phyloP scores from a whole-genome alignment of 2,888 invertebrate species.

The Drosophila siamana region DNA sequence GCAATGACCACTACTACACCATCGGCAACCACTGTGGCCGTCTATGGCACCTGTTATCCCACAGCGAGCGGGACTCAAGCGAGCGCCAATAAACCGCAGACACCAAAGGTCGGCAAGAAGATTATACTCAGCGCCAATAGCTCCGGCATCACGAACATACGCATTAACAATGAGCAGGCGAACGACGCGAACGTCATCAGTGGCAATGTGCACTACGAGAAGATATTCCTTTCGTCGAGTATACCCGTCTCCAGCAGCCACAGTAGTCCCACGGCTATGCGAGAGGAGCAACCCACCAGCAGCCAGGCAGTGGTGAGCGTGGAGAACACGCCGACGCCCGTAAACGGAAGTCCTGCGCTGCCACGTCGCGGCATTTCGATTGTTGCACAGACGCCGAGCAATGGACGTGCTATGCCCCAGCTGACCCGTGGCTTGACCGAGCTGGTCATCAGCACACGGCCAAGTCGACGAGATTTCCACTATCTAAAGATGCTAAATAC shows the following conservation, averaged over 20 bases:
- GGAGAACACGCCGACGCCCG: conserved; percentile 17
- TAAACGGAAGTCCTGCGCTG: conserved; percentile 54
- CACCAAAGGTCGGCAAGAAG: conserved; percentile 83
- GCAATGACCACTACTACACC: conserved; percentile 30
- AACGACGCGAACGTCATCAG: conserved; percentile 57
- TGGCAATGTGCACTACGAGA: conserved; percentile 83
- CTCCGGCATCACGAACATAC: conserved; percentile 84
- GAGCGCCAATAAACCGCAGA: conserved; percentile 51
- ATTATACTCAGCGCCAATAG: conserved; percentile 83
- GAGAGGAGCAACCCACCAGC: conserved; percentile 24
- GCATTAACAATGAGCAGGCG: conserved; percentile 80
- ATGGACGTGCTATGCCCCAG: conserved; percentile 56
- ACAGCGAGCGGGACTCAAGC: conserved; percentile 26
- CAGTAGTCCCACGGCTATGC: conserved; percentile 12
- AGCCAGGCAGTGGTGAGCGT: conserved; percentile 32
- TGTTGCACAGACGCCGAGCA: conserved; percentile 29
- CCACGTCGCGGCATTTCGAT: conserved; percentile 48
- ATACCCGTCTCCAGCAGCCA: conserved; percentile 62
- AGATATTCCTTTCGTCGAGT: conserved; percentile 83
- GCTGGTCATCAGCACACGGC: conserved; percentile 84
- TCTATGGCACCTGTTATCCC: conserved; percentile 72
- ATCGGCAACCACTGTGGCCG: conserved; percentile 54
- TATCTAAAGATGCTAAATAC: conserved; percentile 71
- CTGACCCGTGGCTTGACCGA: conserved; percentile 84
- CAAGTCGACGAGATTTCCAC: conserved; percentile 84